Conservation (phyloP, 2,113 vertebrate species). For the Polyodon spathula region DNA sequence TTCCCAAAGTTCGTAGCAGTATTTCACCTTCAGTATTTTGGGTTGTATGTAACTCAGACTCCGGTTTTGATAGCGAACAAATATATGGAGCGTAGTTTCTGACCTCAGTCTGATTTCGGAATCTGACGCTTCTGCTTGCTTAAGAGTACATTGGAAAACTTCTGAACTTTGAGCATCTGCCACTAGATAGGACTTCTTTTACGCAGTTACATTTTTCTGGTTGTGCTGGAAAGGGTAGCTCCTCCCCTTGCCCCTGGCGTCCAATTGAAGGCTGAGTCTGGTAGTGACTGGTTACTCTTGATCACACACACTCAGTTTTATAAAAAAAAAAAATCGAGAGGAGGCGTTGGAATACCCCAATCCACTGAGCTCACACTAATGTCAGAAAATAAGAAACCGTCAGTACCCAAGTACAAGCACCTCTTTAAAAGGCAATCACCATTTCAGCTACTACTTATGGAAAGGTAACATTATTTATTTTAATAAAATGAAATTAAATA, state of each 20-base stretch:
- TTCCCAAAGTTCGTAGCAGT: slow-evolving; percentile 34
- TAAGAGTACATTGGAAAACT: slow-evolving; percentile 63
- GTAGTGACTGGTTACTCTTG: slow-evolving; percentile 26
- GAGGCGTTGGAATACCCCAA: slow-evolving; percentile 54
- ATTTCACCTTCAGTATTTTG: slow-evolving; percentile 21
- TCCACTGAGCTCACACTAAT: slow-evolving; percentile 32
- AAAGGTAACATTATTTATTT: too few relatives aligned
- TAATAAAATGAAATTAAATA: too few relatives aligned
- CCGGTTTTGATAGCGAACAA: slow-evolving; percentile 16
- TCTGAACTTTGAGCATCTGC: slow-evolving; percentile 78
- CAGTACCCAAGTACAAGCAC: slow-evolving; percentile 22
- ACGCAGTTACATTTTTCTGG: slow-evolving; percentile 69
- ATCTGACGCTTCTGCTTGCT: slow-evolving; percentile 59
- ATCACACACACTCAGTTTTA: slow-evolving; percentile 49
- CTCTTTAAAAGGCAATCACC: not conserved
- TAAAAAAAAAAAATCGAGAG: slow-evolving; percentile 10
- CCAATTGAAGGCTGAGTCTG: slow-evolving; percentile 59
- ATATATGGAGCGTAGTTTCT: slow-evolving; percentile 14
- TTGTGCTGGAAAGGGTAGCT: slow-evolving; percentile 47
- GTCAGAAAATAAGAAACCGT: slow-evolving; percentile 30
- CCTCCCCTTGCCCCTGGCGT: slow-evolving; percentile 50
- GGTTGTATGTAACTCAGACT: slow-evolving; percentile 25
- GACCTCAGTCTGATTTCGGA: slow-evolving; percentile 29
- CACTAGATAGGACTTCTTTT: slow-evolving; percentile 76
- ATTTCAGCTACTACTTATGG: too few relatives aligned